A percentile compares a stretch with the other conserved stretches of the same genome.
These are phyloP conservation scores for Lontra canadensis DNA, from an alignment of 2,113 vertebrate genomes.

Conservation along the genomic window DNA sequence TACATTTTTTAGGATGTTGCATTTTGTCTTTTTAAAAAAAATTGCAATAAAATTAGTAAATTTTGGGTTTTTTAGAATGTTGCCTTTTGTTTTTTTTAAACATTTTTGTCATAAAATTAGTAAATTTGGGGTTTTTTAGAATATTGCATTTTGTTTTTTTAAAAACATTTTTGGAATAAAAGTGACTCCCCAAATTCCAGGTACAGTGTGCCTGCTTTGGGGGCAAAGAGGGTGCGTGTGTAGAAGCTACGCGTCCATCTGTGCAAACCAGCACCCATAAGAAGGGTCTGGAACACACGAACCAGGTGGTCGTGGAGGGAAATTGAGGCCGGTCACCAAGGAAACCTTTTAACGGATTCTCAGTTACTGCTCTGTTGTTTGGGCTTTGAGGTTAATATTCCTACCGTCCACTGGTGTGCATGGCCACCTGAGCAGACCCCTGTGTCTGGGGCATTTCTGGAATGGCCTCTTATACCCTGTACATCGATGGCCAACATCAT, in stretches of 20 bases:
- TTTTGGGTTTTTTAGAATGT: too few relatives aligned
- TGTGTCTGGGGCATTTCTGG: accelerated
- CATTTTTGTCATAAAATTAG: too few relatives aligned
- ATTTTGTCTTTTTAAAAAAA: too few relatives aligned
- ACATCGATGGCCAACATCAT: accelerated
- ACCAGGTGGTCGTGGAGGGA: background rate
- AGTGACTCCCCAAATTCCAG: background rate
- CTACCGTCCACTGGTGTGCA: background rate
- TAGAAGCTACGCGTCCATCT: accelerated
- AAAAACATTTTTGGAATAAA: too few relatives aligned
- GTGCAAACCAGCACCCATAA: accelerated
- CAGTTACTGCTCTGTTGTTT: background rate
- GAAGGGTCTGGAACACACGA: background rate
- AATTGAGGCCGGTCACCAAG: accelerated
- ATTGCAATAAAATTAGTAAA: too few relatives aligned
- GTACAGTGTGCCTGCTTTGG: accelerated
- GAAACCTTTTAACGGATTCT: background rate
- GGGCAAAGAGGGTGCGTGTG: too few relatives aligned
- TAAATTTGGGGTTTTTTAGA: too few relatives aligned
- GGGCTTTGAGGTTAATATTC: background rate
- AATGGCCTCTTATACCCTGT: accelerated
- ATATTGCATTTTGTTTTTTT: too few relatives aligned
- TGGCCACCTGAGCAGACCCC: accelerated
- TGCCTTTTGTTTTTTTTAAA: too few relatives aligned
- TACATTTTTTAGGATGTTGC: too few relatives aligned